Evolutionary conservation across 2,113 vertebrate genomes (phyloP).

Genomic region (Corydoras maculifer): DNA sequence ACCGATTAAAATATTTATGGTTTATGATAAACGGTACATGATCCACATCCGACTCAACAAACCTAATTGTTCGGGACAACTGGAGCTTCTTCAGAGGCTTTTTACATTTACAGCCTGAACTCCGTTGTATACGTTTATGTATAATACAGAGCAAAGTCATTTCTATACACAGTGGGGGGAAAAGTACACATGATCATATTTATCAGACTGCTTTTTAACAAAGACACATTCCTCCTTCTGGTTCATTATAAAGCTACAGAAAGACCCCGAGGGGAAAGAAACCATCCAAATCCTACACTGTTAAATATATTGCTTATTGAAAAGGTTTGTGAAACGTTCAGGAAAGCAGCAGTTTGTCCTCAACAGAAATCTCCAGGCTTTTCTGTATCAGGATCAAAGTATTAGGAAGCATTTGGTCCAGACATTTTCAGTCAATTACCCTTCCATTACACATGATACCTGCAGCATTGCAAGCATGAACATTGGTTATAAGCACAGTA

Average conservation of each 20-base stretch:
- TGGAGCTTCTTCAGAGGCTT: slow-evolving; percentile 27
- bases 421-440: neutral
- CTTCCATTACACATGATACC: slow-evolving; percentile 18
- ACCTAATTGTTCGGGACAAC: neutral
- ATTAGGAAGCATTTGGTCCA: slow-evolving; percentile 33
- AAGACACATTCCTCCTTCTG: slow-evolving; percentile 27
- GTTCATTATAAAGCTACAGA: neutral
- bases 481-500: neutral
- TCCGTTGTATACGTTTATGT: slow-evolving; percentile 30
- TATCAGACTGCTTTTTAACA: slow-evolving; percentile 1
- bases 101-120: slow-evolving; percentile 15
- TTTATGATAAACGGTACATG: slow-evolving; percentile 29
- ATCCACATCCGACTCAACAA: slow-evolving; percentile 18
- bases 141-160: slow-evolving; percentile 22
- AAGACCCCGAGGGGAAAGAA: neutral
- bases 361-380: slow-evolving; percentile 10
- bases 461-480: slow-evolving; percentile 11
- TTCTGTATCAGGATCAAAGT: slow-evolving; percentile 11
- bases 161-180: slow-evolving; percentile 26
- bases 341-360: slow-evolving; percentile 37
- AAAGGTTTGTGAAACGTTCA: neutral
- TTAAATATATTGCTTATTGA: slow-evolving; percentile 1
- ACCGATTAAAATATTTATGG: slow-evolving; percentile 17
- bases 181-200: neutral
- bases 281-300: neutral